A percentile compares a stretch with the other conserved stretches of the same genome.
These are phyloP conservation scores for Latrodectus elegans DNA, from an alignment of 2,888 invertebrate genomes.

Conservation along the genomic window DNA sequence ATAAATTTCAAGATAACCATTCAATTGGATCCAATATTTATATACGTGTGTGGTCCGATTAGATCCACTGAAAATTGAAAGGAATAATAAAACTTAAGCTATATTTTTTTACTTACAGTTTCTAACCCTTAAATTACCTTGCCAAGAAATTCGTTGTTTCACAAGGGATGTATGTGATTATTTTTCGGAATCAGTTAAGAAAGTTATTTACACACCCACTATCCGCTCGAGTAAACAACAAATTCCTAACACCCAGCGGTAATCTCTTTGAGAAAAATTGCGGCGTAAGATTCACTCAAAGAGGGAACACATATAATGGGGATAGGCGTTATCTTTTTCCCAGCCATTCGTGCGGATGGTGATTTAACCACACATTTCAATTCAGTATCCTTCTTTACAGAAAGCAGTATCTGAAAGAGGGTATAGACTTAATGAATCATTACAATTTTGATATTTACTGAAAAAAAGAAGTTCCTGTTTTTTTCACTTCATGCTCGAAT, in stretches of 20 bases:
- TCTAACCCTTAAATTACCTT: no score
- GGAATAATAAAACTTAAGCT: no score
- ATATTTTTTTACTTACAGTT: no score
- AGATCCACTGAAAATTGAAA: no score
- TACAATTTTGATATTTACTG: background rate
- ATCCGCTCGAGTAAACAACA: background rate
- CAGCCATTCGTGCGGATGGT: conserved; percentile 1
- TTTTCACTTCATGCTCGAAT: background rate
- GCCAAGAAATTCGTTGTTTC: background rate
- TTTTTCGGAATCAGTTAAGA: background rate
- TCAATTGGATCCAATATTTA: no score
- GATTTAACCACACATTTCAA: conserved; percentile 10
- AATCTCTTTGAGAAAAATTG: background rate
- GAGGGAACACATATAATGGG: background rate
- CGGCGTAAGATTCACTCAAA: no score
- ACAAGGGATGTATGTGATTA: background rate
- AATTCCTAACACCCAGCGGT: background rate
- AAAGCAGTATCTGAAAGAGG: background rate
- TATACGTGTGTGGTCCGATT: no score
- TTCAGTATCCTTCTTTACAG: conserved; percentile 14
- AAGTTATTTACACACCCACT: background rate
- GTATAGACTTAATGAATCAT: conserved; percentile 3
- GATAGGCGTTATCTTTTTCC: background rate
- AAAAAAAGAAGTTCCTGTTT: background rate
- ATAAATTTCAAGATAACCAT: no score